phyloP scores from a whole-genome alignment of 2,888 invertebrate genomes.

The Hirtodrosophila alboralis region DNA sequence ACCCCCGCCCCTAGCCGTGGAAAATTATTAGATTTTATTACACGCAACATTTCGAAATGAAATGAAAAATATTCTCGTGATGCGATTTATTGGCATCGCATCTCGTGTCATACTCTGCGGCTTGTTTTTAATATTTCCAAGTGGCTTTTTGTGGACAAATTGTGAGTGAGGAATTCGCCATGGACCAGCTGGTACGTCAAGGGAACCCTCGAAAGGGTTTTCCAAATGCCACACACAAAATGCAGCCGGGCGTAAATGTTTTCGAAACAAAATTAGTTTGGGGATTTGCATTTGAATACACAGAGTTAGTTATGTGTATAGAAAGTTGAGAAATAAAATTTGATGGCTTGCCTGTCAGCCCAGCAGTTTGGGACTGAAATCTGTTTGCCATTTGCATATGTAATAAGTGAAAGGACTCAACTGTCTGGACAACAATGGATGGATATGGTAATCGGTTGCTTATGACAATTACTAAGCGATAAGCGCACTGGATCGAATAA shows the following conservation, averaged over 20 bases:
- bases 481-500: constrained; percentile 25
- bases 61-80: constrained; percentile 65
- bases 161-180: constrained; percentile 44
- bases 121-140: constrained; percentile 71
- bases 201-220: constrained; percentile 51
- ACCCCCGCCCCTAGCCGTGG: constrained; percentile 15
- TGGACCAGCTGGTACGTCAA: constrained; percentile 52
- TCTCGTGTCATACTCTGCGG: constrained; percentile 33
- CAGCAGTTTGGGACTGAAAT: constrained; percentile 50
- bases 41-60: constrained; percentile 59
- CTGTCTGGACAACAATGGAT: constrained; percentile 44
- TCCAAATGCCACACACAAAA: constrained; percentile 27
- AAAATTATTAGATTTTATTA: constrained; percentile 76
- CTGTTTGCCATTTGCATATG: constrained; percentile 75
- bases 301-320: constrained; percentile 15
- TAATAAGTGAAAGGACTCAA: constrained; percentile 60
- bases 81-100: constrained; percentile 69
- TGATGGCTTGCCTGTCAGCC: constrained; percentile 34
- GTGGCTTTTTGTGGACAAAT: constrained; percentile 67
- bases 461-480: constrained; percentile 37
- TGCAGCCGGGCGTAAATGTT: constrained; percentile 76
- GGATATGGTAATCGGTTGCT: constrained; percentile 65
- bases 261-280: constrained; percentile 78
- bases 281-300: constrained; percentile 77
- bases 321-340: constrained; percentile 62